A percentile compares a stretch with the other conserved stretches of the same genome.
phyloP scores from a whole-genome alignment of 2,888 invertebrate genomes.

The Eulithis prunata region DNA sequence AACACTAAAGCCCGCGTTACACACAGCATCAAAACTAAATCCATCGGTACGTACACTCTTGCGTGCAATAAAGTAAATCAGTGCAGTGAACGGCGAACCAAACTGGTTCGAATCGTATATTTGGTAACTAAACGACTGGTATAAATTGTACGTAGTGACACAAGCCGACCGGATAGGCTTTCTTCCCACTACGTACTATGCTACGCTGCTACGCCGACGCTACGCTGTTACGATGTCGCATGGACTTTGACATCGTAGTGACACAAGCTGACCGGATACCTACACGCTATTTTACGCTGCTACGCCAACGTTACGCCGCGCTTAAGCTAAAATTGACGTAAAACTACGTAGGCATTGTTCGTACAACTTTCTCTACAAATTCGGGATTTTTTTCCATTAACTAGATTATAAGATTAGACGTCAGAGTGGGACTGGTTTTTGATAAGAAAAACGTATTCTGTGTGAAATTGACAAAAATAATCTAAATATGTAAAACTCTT shows the following conservation, averaged over 20 bases:
- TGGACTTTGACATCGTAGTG: conserved; percentile 9
- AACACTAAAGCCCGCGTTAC: conserved; percentile 14
- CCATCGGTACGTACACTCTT: conserved; percentile 23
- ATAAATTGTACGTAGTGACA: conserved; percentile 37
- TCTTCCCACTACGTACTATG: conserved; percentile 8
- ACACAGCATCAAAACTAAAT: conserved; percentile 22
- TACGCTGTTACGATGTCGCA: too few relatives aligned
- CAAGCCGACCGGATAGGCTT: conserved; percentile 13
- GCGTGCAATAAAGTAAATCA: conserved; percentile 33
- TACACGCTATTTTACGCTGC: conserved; percentile 10
- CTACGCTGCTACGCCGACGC: neutral
- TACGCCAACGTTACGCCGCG: too few relatives aligned
- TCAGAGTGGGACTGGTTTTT: too few relatives aligned
- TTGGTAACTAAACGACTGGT: conserved; percentile 39
- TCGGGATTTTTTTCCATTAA: too few relatives aligned
- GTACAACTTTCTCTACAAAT: too few relatives aligned
- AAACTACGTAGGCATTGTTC: too few relatives aligned
- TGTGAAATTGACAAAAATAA: too few relatives aligned
- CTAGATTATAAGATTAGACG: too few relatives aligned
- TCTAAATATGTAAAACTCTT: too few relatives aligned
- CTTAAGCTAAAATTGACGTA: too few relatives aligned
- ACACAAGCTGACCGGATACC: conserved; percentile 17
- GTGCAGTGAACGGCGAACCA: conserved; percentile 28
- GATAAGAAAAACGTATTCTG: too few relatives aligned
- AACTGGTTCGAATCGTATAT: conserved; percentile 36